Conservation (phyloP, 2,888 invertebrate species). For the Steinernema hermaphroditum region DNA sequence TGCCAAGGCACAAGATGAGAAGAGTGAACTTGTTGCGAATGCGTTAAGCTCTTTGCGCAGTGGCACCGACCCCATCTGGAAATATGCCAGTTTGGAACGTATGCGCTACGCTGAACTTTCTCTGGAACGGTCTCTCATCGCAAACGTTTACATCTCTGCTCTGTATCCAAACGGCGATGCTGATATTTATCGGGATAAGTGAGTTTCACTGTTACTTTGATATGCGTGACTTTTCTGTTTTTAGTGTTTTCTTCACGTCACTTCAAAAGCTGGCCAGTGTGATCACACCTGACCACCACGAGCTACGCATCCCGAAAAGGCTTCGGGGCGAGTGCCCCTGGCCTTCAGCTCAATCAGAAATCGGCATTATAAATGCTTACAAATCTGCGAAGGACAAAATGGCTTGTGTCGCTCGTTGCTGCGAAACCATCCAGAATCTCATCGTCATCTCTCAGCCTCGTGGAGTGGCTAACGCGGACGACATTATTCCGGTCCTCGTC, state of each 20-base stretch:
- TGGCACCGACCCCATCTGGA: constrained; percentile 68
- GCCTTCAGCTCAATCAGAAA: constrained; percentile 88
- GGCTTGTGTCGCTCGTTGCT: constrained; percentile 74
- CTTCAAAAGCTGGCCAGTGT: constrained; percentile 79
- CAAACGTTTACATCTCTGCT: constrained; percentile 83
- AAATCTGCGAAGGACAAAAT: constrained; percentile 69
- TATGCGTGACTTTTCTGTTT: constrained; percentile 35
- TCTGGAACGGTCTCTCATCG: constrained; percentile 87
- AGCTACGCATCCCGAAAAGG: constrained; percentile 80
- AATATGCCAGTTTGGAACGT: constrained; percentile 76
- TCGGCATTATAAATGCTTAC: constrained; percentile 84
- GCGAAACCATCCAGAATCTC: constrained; percentile 89
- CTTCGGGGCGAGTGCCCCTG: constrained; percentile 90
- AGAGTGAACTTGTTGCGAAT: constrained; percentile 79
- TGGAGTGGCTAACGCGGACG: constrained; percentile 79
- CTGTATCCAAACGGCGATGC: constrained; percentile 96
- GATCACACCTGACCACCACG: constrained; percentile 80
- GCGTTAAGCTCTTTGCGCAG: constrained; percentile 72
- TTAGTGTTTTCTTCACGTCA: constrained; percentile 83
- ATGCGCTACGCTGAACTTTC: constrained; percentile 76
- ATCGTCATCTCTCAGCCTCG: constrained; percentile 76
- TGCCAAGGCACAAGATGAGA: constrained; percentile 73
- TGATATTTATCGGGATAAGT: constrained; percentile 87
- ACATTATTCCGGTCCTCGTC: constrained; percentile 92
- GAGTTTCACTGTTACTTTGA: constrained; percentile 66